These are phyloP conservation scores for Thrips palmi DNA, from an alignment of 1,140 invertebrate genomes.

Conservation along the genomic window DNA sequence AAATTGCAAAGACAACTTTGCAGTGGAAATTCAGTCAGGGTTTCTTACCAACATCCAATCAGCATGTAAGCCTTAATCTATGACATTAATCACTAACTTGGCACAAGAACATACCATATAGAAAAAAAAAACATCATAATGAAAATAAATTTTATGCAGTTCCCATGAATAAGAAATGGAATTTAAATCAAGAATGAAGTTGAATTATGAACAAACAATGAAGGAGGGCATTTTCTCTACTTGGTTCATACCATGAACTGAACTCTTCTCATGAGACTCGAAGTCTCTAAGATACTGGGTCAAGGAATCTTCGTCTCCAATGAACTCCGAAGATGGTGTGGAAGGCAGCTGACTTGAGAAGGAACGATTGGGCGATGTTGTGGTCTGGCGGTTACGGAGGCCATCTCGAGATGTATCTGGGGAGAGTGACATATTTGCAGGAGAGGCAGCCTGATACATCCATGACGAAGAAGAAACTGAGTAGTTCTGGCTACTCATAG, in stretches of 20 bases:
- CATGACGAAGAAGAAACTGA: constrained; percentile 19
- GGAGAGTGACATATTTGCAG: not conserved
- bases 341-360: constrained; percentile 15
- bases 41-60: too few relatives aligned
- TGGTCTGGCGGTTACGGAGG: too few relatives aligned
- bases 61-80: too few relatives aligned
- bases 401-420: not conserved
- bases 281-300: constrained; percentile 15
- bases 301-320: constrained; percentile 15
- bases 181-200: too few relatives aligned
- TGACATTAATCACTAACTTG: too few relatives aligned
- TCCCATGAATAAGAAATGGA: too few relatives aligned
- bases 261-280: constrained; percentile 15
- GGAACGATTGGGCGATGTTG: constrained; percentile 8
- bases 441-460: constrained; percentile 14
- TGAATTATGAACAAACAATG: not conserved
- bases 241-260: constrained; percentile 11
- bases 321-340: constrained; percentile 16
- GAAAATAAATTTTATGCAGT: too few relatives aligned
- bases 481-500: constrained; percentile 16
- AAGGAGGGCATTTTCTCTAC: not conserved
- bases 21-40: too few relatives aligned
- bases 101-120: too few relatives aligned
- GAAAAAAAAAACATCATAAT: too few relatives aligned
- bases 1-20: too few relatives aligned